Evolutionary conservation across 2,113 vertebrate genomes (phyloP).

Genomic region (Mustela lutreola): DNA sequence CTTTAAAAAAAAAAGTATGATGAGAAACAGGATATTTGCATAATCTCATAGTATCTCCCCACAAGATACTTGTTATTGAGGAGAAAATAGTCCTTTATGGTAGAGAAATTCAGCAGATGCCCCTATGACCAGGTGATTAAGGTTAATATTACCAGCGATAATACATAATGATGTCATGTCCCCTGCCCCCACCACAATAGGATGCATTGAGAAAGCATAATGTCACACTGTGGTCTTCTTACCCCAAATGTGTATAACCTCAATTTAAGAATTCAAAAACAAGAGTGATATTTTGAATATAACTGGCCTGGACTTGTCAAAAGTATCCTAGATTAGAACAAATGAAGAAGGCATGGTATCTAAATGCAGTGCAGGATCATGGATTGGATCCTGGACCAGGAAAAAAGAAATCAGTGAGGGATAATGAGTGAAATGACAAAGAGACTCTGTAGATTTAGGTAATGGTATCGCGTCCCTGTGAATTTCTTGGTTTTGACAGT

Average conservation of each 20-base stretch:
- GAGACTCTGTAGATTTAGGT: background rate
- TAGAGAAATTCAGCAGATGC: background rate
- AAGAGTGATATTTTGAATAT: background rate
- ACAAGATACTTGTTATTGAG: background rate
- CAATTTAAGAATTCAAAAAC: background rate
- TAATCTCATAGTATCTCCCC: background rate
- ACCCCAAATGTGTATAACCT: background rate
- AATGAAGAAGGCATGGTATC: background rate
- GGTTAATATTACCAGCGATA: background rate
- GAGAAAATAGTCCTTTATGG: background rate
- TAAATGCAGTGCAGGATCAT: background rate
- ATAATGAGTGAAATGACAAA: background rate
- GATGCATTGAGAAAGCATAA: background rate
- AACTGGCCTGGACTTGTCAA: background rate
- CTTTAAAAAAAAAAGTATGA: background rate
- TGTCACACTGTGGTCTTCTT: background rate
- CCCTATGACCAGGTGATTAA: background rate
- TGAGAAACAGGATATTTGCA: background rate
- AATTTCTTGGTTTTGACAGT: background rate
- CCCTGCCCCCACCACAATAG: fast-evolving
- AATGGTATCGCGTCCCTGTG: no score
- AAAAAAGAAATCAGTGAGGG: background rate
- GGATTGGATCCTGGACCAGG: background rate
- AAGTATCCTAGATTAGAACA: background rate
- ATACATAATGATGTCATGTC: fast-evolving